Base-by-base conservation (phyloP, 2,888 invertebrate species). In the Noctua pronuba region DNA sequence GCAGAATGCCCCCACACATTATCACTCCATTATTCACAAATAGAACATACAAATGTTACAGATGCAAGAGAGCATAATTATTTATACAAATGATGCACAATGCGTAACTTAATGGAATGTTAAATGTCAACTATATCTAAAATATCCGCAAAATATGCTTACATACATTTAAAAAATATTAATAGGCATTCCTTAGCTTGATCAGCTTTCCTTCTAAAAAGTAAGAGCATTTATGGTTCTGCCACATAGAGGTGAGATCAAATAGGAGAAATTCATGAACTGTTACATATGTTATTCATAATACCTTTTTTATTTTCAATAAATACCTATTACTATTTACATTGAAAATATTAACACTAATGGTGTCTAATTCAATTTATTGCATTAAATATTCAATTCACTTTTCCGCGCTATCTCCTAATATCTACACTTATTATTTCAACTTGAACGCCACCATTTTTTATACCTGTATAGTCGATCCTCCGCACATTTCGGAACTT, bases 381-480 rank as follows among this genome's bases (percentile, higher is more conserved):
- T 92, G 91, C 91, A 90, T 91, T 89, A 89, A 85, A 83, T 88
- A 88, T 84, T 85, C 84, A 91, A 91, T 90, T 90, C 85, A 88
- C 87, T 82, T 86, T 88, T 85, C 82, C 74, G 77, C 83, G 81
- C 81, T 90, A 90, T 88, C 81, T 84, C 87, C 84, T 89, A 88
- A 86, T 91, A 90, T 91, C 92, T 91, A 91, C 85, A 88, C 77
- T 80, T 77, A 73, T 77, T 86, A 83, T 83, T 83, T 77, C 73
- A 78, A 77, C 66, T 79, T 78, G 76, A 82, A 72, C 85, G 82
- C 80, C 80, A 80, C 73, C 38, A 73, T 73, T 77, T 70, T 70
- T 70, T 60, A 66, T 81, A 79, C 81, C 73, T 76, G 76, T 77
- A 67, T 77, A 73, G 66, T 70, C 77, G 67, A 76, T 71, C 62